Evolutionary conservation across 2,888 invertebrate species (phyloP), one percentile per base, ranked within the genome.

Genomic region (Drosophila limbata): DNA sequence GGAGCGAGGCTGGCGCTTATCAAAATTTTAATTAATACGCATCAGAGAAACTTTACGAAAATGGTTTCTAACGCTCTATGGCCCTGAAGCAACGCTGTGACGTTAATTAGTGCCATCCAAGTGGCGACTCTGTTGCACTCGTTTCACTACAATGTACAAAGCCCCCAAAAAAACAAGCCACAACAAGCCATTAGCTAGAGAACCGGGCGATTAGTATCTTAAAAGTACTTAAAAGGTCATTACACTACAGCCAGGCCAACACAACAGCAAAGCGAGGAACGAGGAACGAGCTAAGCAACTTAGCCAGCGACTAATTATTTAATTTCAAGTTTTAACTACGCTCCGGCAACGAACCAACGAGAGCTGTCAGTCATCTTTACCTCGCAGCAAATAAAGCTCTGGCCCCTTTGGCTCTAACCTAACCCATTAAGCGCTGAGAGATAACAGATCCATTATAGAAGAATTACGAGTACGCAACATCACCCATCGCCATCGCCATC

Each of bases 171-270:
- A 81, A 67, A 85, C 69, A 83, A 83, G 80, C 82, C 88, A 76
- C 88, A 87, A 88, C 84, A 84, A 77, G 88, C 88, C 84, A 88
- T 84, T 88, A 88, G 86, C 84, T 72, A 71, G 69, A 77, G 75
- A 70, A 69, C 51, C 78, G 57, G 64, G 75, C 83, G 86, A 88
- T 88, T 85, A 86, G 79, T 86, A 88, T 88, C 87, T 88, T 81
- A 81, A 88, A 86, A 88, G 84, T 84, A 87, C 79, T 88, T 88
- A 88, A 88, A 87, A 88, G 87, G 87, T 86, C 88, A 77, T 88
- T 88, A 86, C 84, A 82, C 87, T 80, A 83, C 56, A 61, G 53
- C 15, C 59, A 55, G 63, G 45, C 68, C 56, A 39, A 13, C 39
- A 39, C 25, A 52, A 40, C n/a, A 42, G 31, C 31, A 10, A 15